Conservation (phyloP, 2,113 vertebrate genomes). For the Aramus guarauna region DNA sequence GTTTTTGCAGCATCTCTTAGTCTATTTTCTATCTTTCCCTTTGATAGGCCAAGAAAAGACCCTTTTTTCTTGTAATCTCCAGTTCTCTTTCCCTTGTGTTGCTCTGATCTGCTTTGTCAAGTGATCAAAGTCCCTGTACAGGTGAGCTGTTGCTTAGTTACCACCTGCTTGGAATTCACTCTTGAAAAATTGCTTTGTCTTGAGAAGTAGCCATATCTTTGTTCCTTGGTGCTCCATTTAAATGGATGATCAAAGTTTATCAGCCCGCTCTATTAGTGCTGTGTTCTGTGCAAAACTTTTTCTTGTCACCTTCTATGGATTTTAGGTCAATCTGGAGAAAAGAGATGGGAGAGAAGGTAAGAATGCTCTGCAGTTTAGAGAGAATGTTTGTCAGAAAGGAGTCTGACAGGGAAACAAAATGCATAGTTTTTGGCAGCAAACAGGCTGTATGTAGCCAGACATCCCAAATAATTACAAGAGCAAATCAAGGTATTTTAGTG, state of each 20-base stretch:
- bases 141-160: constrained; percentile 68
- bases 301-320: constrained; percentile 20
- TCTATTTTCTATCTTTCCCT: constrained; percentile 8
- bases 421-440: background rate
- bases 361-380: background rate
- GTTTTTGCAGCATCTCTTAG: background rate
- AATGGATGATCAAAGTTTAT: constrained; percentile 65
- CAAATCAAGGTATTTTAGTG: background rate
- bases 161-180: constrained; percentile 58
- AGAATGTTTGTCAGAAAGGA: background rate
- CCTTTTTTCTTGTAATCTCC: background rate
- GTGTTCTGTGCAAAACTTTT: constrained; percentile 41
- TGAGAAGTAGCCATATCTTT: constrained; percentile 53
- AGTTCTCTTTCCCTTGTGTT: constrained; percentile 13
- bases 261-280: constrained; percentile 35
- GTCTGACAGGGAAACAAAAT: background rate
- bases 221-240: constrained; percentile 60
- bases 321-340: constrained; percentile 15
- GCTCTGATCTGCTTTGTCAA: constrained; percentile 64
- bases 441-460: background rate
- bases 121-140: constrained; percentile 55
- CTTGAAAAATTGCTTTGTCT: constrained; percentile 66
- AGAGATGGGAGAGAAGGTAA: background rate
- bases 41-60: constrained; percentile 24
- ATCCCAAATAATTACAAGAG: background rate